phyloP scores from a whole-genome alignment of 2,113 vertebrate genomes.

The Oenanthe melanoleuca region DNA sequence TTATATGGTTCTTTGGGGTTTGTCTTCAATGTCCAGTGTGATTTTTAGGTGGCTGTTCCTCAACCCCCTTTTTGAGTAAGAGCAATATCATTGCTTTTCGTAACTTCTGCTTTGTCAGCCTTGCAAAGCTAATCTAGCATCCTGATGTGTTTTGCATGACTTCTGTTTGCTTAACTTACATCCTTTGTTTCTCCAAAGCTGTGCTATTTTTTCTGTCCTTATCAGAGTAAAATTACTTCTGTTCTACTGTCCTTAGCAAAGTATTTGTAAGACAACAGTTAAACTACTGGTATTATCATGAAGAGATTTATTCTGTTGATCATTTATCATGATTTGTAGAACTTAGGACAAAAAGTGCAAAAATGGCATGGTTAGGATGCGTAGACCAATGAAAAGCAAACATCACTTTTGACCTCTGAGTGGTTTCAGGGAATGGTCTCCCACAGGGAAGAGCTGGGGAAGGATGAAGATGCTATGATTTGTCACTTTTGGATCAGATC shows the following conservation, averaged over 20 bases:
- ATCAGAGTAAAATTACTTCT: neutral
- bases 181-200: neutral
- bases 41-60: neutral
- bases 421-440: neutral
- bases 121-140: neutral
- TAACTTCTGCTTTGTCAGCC: neutral
- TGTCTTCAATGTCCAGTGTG: neutral
- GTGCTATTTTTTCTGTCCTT: neutral
- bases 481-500: neutral
- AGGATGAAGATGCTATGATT: neutral
- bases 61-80: neutral
- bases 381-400: neutral
- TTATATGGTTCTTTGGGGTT: neutral
- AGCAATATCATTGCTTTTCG: accelerated
- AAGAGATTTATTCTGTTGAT: neutral
- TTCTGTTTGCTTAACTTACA: neutral
- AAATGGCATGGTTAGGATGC: neutral
- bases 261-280: neutral
- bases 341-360: neutral
- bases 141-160: neutral
- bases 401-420: neutral
- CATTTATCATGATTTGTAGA: neutral
- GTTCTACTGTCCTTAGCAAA: neutral
- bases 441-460: neutral
- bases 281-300: neutral